Percentiles rank a stretch among this genome's conserved stretches.
Conservation (phyloP, 2,888 invertebrate genomes). For the Ectemnius cavifrons region DNA sequence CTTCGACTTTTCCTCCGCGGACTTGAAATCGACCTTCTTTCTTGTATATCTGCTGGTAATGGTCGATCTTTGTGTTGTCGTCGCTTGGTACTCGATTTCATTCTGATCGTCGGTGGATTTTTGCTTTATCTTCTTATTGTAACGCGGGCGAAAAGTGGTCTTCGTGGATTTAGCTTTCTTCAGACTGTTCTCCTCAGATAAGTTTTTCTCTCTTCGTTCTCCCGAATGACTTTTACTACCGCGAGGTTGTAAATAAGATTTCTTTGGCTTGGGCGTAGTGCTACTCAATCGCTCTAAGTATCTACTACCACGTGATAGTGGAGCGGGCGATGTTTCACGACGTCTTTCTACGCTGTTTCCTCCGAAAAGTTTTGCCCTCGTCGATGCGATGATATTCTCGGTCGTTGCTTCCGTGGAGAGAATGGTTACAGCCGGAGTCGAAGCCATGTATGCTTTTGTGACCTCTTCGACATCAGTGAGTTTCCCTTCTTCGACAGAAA, state of each 20-base stretch:
- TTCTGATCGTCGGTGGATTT: slow-evolving; percentile 31
- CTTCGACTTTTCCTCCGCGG: slow-evolving; percentile 24
- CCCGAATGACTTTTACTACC: background rate
- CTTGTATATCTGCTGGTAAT: slow-evolving; percentile 57
- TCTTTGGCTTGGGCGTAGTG: slow-evolving; percentile 38
- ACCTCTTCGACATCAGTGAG: slow-evolving; percentile 19
- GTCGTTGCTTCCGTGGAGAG: slow-evolving; percentile 26
- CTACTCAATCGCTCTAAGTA: slow-evolving; percentile 15
- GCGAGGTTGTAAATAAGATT: slow-evolving; percentile 18
- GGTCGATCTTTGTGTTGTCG: slow-evolving; percentile 23
- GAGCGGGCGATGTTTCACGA: slow-evolving; percentile 22
- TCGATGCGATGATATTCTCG: slow-evolving; percentile 35
- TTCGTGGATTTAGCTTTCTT: slow-evolving; percentile 26
- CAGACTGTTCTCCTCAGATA: background rate
- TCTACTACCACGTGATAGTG: background rate
- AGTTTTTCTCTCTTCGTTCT: background rate
- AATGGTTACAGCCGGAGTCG: slow-evolving; percentile 5
- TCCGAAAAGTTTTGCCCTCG: slow-evolving; percentile 8
- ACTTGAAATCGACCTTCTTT: slow-evolving; percentile 53
- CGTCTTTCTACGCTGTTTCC: slow-evolving; percentile 13
- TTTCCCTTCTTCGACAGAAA: slow-evolving; percentile 33
- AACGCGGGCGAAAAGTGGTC: slow-evolving; percentile 39
- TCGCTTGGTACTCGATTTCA: slow-evolving; percentile 32
- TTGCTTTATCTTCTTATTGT: slow-evolving; percentile 39
- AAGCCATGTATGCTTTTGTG: slow-evolving; percentile 27